Conservation (phyloP, 2,797 vertebrate species). For the Prionace glauca region DNA sequence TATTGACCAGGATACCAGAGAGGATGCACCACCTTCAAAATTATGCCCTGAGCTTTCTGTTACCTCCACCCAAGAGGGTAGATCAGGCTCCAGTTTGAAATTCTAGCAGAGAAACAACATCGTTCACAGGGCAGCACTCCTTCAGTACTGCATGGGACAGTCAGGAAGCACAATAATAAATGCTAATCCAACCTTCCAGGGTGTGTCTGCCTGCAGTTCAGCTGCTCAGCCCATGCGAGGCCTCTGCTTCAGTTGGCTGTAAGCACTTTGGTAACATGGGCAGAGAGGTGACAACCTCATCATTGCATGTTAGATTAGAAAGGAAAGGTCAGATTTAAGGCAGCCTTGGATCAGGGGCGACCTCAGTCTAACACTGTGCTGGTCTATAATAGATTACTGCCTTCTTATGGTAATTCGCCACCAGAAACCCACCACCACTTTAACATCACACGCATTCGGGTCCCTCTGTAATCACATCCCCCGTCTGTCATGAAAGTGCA, state of each 20-base stretch:
- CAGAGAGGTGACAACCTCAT: background rate
- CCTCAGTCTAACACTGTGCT: background rate
- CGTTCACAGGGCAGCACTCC: background rate
- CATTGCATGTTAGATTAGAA: background rate
- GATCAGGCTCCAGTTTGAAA: background rate
- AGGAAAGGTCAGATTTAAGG: background rate
- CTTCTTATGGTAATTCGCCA: background rate
- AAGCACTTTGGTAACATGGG: background rate
- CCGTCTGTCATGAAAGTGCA: background rate
- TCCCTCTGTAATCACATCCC: background rate
- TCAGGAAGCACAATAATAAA: background rate
- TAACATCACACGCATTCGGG: background rate
- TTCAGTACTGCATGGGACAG: background rate
- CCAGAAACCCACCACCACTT: background rate
- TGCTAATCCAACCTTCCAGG: background rate
- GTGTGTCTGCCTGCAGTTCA: background rate
- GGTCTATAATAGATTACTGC: background rate
- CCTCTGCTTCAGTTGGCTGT: background rate
- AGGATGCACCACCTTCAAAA: background rate
- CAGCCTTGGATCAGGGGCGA: background rate
- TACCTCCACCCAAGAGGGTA: background rate
- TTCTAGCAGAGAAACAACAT: background rate
- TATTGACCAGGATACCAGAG: background rate
- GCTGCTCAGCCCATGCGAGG: background rate
- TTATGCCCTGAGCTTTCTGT: background rate